phyloP scores from a whole-genome alignment of 2,113 vertebrate genomes.

The Enhydra lutris region DNA sequence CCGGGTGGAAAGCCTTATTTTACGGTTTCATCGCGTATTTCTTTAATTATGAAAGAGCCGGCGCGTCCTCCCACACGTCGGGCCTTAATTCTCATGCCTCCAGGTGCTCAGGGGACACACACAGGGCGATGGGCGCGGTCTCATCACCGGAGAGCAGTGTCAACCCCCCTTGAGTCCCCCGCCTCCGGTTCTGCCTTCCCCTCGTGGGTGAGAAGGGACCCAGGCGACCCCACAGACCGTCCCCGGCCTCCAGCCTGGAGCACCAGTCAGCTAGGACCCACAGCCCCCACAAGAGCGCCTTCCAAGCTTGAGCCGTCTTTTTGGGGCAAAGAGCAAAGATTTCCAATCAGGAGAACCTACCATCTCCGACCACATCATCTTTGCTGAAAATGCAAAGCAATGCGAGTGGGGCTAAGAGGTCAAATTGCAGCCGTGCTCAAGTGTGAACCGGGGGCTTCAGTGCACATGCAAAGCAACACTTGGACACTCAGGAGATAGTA shows the following conservation, averaged over 20 bases:
- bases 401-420: neutral
- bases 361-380: rapidly evolving
- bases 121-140: rapidly evolving
- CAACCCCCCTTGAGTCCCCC: rapidly evolving
- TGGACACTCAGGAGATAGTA: neutral
- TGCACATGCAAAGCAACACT: neutral
- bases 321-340: neutral
- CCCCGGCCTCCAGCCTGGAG: neutral
- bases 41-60: neutral
- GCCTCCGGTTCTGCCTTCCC: neutral
- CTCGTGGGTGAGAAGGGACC: rapidly evolving
- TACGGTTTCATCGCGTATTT: neutral
- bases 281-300: rapidly evolving
- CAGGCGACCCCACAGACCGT: neutral
- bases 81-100: neutral
- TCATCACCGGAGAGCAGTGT: neutral
- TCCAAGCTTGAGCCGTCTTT: neutral
- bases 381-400: neutral
- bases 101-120: neutral
- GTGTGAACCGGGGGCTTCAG: neutral
- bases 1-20: neutral
- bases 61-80: rapidly evolving
- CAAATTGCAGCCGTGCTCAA: neutral
- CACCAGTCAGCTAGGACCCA: neutral
- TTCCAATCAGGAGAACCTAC: neutral